phyloP scores from a whole-genome alignment of 2,888 invertebrate species.

The Rotaria magnacalcarata region DNA sequence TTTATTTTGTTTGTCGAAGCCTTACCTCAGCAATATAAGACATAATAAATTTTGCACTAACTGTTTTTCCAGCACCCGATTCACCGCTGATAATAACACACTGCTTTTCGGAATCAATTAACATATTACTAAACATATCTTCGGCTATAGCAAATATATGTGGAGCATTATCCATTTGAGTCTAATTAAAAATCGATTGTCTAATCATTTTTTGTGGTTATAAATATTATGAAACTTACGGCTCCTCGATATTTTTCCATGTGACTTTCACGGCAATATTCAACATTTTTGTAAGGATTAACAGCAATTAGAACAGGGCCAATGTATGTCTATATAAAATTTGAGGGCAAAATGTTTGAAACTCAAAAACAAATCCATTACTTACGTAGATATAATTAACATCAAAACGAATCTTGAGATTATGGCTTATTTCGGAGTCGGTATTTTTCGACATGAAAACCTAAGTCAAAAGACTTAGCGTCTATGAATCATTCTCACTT shows the following conservation, averaged over 20 bases:
- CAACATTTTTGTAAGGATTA: conserved; percentile 67
- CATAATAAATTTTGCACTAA: conserved; percentile 92
- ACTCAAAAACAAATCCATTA: conserved; percentile 7
- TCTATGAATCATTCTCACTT: too few relatives aligned
- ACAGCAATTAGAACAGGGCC: conserved; percentile 67
- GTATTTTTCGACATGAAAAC: conserved; percentile 67
- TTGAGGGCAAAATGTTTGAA: neutral
- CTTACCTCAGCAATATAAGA: conserved; percentile 84
- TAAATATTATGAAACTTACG: conserved; percentile 51
- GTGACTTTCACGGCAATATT: conserved; percentile 67
- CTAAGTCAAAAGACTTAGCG: conserved; percentile 50
- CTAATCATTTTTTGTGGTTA: neutral
- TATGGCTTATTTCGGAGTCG: conserved; percentile 67
- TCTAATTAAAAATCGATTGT: conserved; percentile 58
- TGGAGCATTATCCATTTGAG: conserved; percentile 70
- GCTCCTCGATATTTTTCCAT: conserved; percentile 60
- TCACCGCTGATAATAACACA: conserved; percentile 75
- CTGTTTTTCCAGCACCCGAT: conserved; percentile 95
- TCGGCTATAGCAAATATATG: conserved; percentile 70
- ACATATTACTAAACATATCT: conserved; percentile 70
- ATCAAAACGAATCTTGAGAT: conserved; percentile 67
- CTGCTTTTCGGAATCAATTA: conserved; percentile 69
- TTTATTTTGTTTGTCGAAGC: conserved; percentile 50
- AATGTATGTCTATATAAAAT: conserved; percentile 64
- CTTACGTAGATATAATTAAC: conserved; percentile 68